Conservation (phyloP, 2,797 vertebrate genomes). For the Phrynocephalus vlangalii region DNA sequence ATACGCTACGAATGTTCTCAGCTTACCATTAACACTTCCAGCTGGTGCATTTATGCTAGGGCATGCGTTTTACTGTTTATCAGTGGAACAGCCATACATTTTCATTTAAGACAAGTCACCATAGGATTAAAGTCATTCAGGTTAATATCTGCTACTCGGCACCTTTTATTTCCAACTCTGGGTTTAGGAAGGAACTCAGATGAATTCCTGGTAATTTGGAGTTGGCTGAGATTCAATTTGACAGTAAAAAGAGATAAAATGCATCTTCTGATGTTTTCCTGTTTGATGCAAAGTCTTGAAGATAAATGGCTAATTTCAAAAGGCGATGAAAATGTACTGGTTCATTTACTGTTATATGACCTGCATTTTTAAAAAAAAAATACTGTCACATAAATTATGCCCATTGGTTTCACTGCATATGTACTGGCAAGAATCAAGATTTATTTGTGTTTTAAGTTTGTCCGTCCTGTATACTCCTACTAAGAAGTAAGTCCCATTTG, state of each 20-base stretch:
- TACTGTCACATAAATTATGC: conserved; percentile 55
- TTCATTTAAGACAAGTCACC: conserved; percentile 60
- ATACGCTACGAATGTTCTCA: conserved; percentile 46
- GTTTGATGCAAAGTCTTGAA: conserved; percentile 66
- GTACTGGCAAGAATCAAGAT: conserved; percentile 49
- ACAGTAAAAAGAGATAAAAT: conserved; percentile 76
- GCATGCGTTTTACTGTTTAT: not conserved
- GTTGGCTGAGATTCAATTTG: conserved; percentile 75
- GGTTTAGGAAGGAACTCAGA: conserved; percentile 30
- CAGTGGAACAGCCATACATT: conserved; percentile 38
- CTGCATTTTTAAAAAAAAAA: conserved; percentile 56
- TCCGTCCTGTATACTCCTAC: conserved; percentile 11
- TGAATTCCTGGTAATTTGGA: conserved; percentile 71
- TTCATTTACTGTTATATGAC: conserved; percentile 65
- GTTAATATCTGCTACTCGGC: conserved; percentile 38
- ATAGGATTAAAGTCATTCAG: conserved; percentile 65
- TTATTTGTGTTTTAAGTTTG: conserved; percentile 40
- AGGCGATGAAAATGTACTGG: conserved; percentile 78
- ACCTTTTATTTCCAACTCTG: conserved; percentile 42
- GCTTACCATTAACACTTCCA: conserved; percentile 49
- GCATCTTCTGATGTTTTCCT: conserved; percentile 74
- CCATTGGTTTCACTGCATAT: conserved; percentile 61
- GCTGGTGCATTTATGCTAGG: not conserved
- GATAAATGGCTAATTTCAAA: conserved; percentile 71
- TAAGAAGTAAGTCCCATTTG: not conserved